These are phyloP conservation scores for human (Homo sapiens) DNA, from an alignment of 2,113 vertebrate species.

Conservation along the genomic window GRCh38 chr1:223804001-223804500, in stretches of 20 bases:
- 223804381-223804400: neutral
- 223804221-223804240: slow-evolving; percentile 96
- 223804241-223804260: slow-evolving; percentile 95
- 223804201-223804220: slow-evolving; percentile 96
- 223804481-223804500: neutral
- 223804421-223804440: fast-evolving
- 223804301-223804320: slow-evolving; percentile 94
- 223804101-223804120: neutral
- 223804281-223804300: slow-evolving; percentile 95
- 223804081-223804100: neutral
- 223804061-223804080: neutral
- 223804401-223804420: neutral
- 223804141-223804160: fast-evolving
- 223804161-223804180: slow-evolving; percentile 89
- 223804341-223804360: slow-evolving; percentile 91
- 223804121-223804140: neutral
- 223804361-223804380: neutral
- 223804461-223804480: neutral
- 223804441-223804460: fast-evolving
- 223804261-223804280: slow-evolving; percentile 92
- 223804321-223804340: slow-evolving; percentile 93
- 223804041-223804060: neutral
- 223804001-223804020: neutral
- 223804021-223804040: neutral
- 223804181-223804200: slow-evolving; percentile 97